Evolutionary conservation across 2,797 vertebrate species (phyloP), one percentile per base, ranked within the genome.

Genomic region (Psittacula derbiana): DNA sequence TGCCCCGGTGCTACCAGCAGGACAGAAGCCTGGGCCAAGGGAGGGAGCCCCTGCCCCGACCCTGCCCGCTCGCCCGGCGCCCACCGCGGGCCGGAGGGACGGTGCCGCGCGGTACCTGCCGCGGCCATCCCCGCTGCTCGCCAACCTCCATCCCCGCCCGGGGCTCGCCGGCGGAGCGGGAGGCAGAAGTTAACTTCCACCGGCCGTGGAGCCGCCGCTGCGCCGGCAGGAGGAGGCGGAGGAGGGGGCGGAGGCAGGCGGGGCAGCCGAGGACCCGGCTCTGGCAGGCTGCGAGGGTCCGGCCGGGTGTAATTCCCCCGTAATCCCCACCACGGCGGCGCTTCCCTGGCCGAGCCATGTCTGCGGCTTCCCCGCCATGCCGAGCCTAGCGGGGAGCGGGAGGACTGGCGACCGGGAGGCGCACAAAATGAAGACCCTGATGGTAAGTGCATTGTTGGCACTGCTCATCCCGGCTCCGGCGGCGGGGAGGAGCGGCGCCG

Each of bases 341-440:
- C 94, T 97, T 95, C 91, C 86, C 43, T 38, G 93, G 95, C 93
- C 92, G 90, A 96, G 95, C 88, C 85, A 92, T 93, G 96, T 91
- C 92, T 94, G 95, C 94, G 82, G 90, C 80, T 91, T 55, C 95
- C 93, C 88, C 80, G 94, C 96, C 95, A 98, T 98, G 98, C 98
- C 96, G 95, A 96, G 86, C 95, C 92, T 96, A 97, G 92, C 95
- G 96, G 97, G 97, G 98, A 97, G 98, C 96, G 97, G 97, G 96
- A 98, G 97, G 97, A 95, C 95, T 96, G 97, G 96, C 97, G 96
- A 92, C 96, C 97, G 97, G 96, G 97, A 88, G 97, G 88, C 90
- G 80, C 93, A 97, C 98, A 99, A 98, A 94, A 99, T 99, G 99
- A 99, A 99, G 99, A 99, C 99, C 97, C 98, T 98, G 94, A 97